These are phyloP conservation scores for Stenichneumon culpator DNA, from an alignment of 2,888 invertebrate genomes.

Conservation along the genomic window DNA sequence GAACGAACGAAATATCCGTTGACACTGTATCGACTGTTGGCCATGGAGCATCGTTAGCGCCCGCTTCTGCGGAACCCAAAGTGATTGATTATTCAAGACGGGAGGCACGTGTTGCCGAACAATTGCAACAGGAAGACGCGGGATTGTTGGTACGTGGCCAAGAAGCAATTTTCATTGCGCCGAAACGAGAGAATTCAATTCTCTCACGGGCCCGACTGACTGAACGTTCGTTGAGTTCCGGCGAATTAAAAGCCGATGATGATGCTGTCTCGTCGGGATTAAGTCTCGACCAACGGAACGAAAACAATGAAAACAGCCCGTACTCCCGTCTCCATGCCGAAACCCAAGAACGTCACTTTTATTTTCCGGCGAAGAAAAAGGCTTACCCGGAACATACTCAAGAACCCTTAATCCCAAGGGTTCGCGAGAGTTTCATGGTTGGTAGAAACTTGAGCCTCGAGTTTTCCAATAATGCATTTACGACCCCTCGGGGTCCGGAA, in stretches of 20 bases:
- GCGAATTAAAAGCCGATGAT: conserved; percentile 10
- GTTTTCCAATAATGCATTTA: conserved; percentile 45
- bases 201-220: background rate
- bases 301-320: conserved; percentile 1
- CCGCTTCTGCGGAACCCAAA: conserved; percentile 4
- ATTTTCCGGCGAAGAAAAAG: background rate
- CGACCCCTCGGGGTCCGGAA: conserved; percentile 30
- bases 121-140: conserved; percentile 8
- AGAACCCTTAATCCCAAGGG: conserved; percentile 1
- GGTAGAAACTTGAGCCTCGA: conserved; percentile 14
- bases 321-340: background rate
- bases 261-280: background rate
- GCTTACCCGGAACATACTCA: conserved; percentile 16
- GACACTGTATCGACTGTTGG: conserved; percentile 3
- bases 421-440: conserved; percentile 5
- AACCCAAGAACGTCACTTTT: background rate
- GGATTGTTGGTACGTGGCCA: conserved; percentile 38
- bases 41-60: conserved; percentile 36
- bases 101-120: conserved; percentile 17
- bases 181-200: conserved; percentile 32
- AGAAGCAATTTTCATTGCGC: conserved; percentile 28
- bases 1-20: conserved; percentile 8
- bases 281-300: background rate
- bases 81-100: conserved; percentile 15
- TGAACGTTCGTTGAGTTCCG: conserved; percentile 11